A percentile compares a stretch with the other conserved stretches of the same genome.
phyloP scores from a whole-genome alignment of 2,888 invertebrate genomes.

The Sarcophaga variegata region DNA sequence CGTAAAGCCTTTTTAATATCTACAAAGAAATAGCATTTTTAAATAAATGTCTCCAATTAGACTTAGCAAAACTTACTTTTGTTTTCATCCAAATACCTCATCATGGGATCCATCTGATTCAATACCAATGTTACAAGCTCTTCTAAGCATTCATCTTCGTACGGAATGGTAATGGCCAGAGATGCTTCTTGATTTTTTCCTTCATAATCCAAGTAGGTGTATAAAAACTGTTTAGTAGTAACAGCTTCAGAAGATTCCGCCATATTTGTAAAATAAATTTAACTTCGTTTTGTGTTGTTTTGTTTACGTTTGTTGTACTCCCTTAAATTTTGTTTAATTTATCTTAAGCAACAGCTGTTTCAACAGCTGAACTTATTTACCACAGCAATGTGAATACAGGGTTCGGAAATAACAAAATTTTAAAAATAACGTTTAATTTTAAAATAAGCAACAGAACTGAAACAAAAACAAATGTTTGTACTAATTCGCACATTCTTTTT shows the following conservation, averaged over 20 bases:
- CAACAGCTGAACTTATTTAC: not conserved
- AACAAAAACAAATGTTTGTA: too few relatives aligned
- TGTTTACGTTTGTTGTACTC: not conserved
- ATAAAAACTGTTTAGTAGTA: constrained; percentile 75
- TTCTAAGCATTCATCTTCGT: constrained; percentile 75
- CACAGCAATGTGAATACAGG: constrained; percentile 26
- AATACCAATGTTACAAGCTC: constrained; percentile 78
- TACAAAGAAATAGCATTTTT: constrained; percentile 47
- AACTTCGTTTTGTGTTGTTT: not conserved
- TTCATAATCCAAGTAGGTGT: constrained; percentile 78
- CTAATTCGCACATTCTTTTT: too few relatives aligned
- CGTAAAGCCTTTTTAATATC: constrained; percentile 81
- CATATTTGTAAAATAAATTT: constrained; percentile 31
- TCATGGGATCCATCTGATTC: constrained; percentile 80
- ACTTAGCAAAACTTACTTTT: constrained; percentile 71
- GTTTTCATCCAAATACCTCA: constrained; percentile 79
- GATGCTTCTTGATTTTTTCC: constrained; percentile 71
- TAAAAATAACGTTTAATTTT: not conserved
- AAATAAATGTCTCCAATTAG: not conserved
- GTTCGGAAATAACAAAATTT: not conserved
- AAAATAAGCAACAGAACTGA: too few relatives aligned
- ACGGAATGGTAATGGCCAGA: constrained; percentile 76
- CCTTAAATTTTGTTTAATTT: constrained; percentile 24
- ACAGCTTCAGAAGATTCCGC: constrained; percentile 35
- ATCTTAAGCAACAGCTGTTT: constrained; percentile 17